Evolutionary conservation across 2,888 invertebrate species (phyloP), one percentile per base, ranked within the genome.

Genomic region (Proisotoma minuta): DNA sequence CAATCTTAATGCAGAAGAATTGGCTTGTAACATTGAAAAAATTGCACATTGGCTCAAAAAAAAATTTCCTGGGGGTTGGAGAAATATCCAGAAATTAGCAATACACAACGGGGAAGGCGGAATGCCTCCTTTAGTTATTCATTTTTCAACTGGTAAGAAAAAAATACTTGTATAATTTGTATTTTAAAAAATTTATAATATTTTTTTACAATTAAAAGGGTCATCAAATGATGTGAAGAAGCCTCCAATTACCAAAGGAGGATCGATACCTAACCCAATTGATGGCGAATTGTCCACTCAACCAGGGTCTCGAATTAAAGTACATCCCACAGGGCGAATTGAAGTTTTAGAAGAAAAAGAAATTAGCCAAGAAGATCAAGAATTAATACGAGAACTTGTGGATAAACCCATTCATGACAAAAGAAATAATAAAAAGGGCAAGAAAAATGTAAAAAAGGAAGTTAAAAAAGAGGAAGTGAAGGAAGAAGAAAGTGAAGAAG

Each of bases 11-110:
- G 58, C 50, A 8, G 63, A 67, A 8, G 59, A 71, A 39, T 50
- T 73, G 0, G 47, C 65, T 1, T 65, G 64, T 40, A 73, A 73
- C 53, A 49, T 65, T 10, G 39, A 26, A 1, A 69, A 58, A 27
- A 64, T 71, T n/a, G 43, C 60, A 26, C 29, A 56, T 24, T 67
- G 67, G 66, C 53, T 71, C 2, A 48, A 27, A 2, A 62, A 58
- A 20, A 61, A 51, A 12, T 73, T 60, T 61, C 73, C 73, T 10
- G 73, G 73, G 40, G 66, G 69, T 20, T 73, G 70, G 70, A 28
- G 23, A 28, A 73, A 73, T 54, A 59, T 73, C 49, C 43, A 62
- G 5, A 68, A 65, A 34, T 56, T 73, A 18, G 59, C 67, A 1
- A 23, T 73, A 8, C 48, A 60, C 43, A 63, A 52, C 8, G 62